Evolutionary conservation across 2,797 vertebrate species (phyloP).

Genomic region (Rhinichthys osculus): DNA sequence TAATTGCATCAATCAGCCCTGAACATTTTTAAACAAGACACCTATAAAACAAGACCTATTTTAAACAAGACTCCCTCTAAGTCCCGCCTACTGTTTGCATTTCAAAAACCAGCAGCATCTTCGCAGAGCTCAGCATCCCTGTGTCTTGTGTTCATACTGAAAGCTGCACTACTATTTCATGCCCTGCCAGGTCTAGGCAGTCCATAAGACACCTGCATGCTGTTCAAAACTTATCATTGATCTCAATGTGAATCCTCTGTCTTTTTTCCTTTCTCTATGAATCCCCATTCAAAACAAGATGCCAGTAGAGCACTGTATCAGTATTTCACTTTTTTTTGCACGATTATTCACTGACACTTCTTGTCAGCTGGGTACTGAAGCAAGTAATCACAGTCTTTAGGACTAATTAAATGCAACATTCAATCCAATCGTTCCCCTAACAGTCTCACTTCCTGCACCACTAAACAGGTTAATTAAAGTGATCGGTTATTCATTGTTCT

Average conservation of each 20-base stretch:
- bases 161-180: neutral
- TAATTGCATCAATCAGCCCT: neutral
- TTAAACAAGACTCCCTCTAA: too few species aligned
- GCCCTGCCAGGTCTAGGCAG: neutral
- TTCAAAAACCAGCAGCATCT: conserved; percentile 8
- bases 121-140: neutral
- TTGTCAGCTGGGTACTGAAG: conserved; percentile 23
- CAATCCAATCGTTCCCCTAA: too few species aligned
- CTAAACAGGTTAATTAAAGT: conserved; percentile 50
- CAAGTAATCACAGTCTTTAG: conserved; percentile 23
- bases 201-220: neutral
- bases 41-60: too few species aligned
- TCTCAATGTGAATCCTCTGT: neutral
- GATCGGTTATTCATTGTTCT: conserved; percentile 23
- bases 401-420: conserved; percentile 48
- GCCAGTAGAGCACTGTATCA: neutral
- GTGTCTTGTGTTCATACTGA: neutral
- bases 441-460: conserved; percentile 37
- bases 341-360: neutral
- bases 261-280: neutral
- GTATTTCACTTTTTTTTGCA: neutral
- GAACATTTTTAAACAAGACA: neutral
- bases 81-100: neutral
- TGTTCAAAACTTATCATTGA: conserved; percentile 8
- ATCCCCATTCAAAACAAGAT: neutral